These are phyloP conservation scores for Erebia palarica DNA, from an alignment of 2,888 invertebrate genomes.

Conservation along the genomic window DNA sequence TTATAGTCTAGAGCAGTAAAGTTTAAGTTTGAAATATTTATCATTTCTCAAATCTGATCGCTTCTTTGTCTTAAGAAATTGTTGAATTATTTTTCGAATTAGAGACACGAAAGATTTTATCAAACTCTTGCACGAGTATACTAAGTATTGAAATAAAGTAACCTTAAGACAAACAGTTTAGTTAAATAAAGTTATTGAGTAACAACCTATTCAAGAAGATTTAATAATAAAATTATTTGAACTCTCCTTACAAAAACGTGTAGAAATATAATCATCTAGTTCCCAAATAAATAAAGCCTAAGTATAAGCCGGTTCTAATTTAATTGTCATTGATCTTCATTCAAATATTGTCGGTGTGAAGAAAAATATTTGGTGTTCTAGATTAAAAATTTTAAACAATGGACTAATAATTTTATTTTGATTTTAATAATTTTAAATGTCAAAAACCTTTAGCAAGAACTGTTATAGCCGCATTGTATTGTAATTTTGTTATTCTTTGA, in stretches of 20 bases:
- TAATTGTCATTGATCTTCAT: no score
- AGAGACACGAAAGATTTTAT: background rate
- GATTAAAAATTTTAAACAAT: conserved; percentile 6
- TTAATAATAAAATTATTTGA: background rate
- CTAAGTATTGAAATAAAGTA: background rate
- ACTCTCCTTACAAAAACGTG: background rate
- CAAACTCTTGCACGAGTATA: background rate
- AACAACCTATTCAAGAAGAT: background rate
- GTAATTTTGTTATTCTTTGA: conserved; percentile 21
- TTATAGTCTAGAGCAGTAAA: no score
- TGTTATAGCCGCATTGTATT: conserved; percentile 20
- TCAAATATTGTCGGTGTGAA: no score
- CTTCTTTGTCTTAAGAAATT: no score
- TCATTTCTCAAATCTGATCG: no score
- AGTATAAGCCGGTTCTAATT: background rate
- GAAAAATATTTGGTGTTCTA: no score
- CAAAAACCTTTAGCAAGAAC: conserved; percentile 11
- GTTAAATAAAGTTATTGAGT: conserved; percentile 6
- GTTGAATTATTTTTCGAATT: no score
- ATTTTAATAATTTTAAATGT: conserved; percentile 11
- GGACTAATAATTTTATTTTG: background rate
- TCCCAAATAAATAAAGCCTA: background rate
- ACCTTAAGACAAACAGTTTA: background rate
- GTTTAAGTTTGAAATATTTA: background rate
- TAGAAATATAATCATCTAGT: background rate